Percentiles rank a stretch among this genome's conserved stretches.
Conservation (phyloP, 2,113 vertebrate genomes). For the Grus americana region DNA sequence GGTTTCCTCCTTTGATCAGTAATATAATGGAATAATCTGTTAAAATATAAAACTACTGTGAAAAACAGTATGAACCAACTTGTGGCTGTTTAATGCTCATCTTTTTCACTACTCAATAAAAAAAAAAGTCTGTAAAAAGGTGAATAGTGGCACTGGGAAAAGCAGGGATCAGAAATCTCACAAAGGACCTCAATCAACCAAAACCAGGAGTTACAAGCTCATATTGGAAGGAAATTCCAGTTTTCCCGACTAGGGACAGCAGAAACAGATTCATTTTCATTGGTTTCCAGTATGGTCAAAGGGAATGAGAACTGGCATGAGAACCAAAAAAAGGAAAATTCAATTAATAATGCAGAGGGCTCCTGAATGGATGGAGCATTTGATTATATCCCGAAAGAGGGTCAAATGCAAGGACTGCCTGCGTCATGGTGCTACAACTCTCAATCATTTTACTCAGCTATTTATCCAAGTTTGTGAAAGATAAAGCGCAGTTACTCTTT, state of each 20-base stretch:
- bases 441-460: neutral
- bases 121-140: neutral
- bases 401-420: neutral
- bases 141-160: neutral
- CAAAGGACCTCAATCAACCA: neutral
- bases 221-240: neutral
- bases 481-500: neutral
- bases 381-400: neutral
- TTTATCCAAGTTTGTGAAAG: neutral
- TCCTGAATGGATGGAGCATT: neutral
- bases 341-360: neutral
- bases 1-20: slow-evolving; percentile 88
- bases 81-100: neutral
- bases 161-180: neutral
- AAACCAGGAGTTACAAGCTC: neutral
- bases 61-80: neutral
- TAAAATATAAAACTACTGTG: slow-evolving; percentile 45
- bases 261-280: neutral
- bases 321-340: neutral
- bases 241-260: neutral
- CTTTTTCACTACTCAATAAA: neutral
- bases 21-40: slow-evolving; percentile 94
- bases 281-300: neutral
- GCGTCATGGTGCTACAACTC: neutral
- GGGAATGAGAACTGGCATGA: neutral